phyloP scores from a whole-genome alignment of 2,888 invertebrate species.

The Sipha maydis region DNA sequence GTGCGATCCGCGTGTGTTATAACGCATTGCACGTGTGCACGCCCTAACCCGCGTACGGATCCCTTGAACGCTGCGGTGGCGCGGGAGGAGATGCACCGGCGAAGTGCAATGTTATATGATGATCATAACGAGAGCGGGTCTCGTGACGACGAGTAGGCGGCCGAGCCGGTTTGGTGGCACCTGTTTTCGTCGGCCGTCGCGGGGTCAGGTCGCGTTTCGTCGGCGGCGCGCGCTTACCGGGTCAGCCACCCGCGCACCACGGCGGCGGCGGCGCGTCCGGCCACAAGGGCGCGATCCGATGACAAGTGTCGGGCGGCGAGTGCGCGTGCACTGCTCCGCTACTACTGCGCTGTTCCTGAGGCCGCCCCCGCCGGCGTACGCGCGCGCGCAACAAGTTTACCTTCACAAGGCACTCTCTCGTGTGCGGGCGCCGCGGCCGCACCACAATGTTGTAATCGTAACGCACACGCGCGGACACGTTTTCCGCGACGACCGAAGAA shows the following conservation, averaged over 20 bases:
- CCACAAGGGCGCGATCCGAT: conserved; percentile 39
- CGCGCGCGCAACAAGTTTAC: conserved; percentile 51
- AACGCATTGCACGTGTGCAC: too few species aligned
- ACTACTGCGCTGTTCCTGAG: background rate
- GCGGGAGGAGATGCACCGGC: background rate
- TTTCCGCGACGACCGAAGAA: conserved; percentile 36
- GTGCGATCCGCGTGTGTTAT: too few species aligned
- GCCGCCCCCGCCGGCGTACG: background rate
- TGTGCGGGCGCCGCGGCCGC: background rate
- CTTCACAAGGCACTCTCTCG: conserved; percentile 56
- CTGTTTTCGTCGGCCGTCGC: conserved; percentile 48
- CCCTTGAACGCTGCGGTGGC: too few species aligned
- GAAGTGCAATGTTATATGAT: conserved; percentile 16
- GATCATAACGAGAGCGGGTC: background rate
- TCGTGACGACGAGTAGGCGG: conserved; percentile 1
- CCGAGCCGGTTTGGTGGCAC: conserved; percentile 57
- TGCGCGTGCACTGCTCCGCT: background rate
- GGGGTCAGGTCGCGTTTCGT: conserved; percentile 34
- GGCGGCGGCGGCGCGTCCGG: background rate
- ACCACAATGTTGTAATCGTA: conserved; percentile 14
- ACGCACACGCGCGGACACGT: conserved; percentile 49
- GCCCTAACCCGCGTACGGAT: too few species aligned
- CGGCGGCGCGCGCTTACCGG: background rate
- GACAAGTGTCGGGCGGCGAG: conserved; percentile 30
- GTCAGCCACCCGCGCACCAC: conserved; percentile 53